phyloP scores from a whole-genome alignment of 2,888 invertebrate genomes.

The Dynastes tityus region DNA sequence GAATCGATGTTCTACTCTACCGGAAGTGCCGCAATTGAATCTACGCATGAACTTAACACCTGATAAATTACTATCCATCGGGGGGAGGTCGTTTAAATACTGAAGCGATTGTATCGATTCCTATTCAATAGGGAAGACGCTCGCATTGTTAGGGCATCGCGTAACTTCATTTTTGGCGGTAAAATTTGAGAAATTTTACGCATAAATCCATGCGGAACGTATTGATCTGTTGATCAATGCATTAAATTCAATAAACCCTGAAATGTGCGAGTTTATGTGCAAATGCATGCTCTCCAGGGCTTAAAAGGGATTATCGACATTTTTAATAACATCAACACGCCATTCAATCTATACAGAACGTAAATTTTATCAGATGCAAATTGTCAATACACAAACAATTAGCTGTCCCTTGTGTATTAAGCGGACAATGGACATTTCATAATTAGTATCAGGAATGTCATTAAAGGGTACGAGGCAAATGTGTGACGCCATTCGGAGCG shows the following conservation, averaged over 20 bases:
- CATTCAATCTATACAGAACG: constrained; percentile 43
- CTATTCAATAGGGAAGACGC: no score
- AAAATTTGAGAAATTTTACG: no score
- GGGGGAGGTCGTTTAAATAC: background rate
- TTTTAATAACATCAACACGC: constrained; percentile 52
- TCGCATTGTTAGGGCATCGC: no score
- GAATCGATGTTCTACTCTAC: background rate
- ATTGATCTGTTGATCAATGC: background rate
- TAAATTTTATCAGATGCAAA: constrained; percentile 68
- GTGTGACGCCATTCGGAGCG: background rate
- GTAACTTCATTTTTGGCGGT: no score
- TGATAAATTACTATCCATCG: constrained; percentile 10
- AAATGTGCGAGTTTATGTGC: background rate
- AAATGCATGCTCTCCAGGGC: background rate
- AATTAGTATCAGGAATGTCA: constrained; percentile 69
- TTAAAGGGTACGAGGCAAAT: constrained; percentile 63
- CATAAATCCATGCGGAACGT: background rate
- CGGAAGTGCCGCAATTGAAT: constrained; percentile 25
- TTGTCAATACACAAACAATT: constrained; percentile 71
- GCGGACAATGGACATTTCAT: constrained; percentile 69
- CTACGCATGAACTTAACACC: constrained; percentile 22
- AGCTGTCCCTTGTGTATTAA: constrained; percentile 68
- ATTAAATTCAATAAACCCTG: background rate
- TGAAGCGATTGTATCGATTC: background rate
- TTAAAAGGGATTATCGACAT: constrained; percentile 44